These are phyloP conservation scores for Amblyjoppa fuscipennis DNA, from an alignment of 2,888 invertebrate genomes.

Conservation along the genomic window DNA sequence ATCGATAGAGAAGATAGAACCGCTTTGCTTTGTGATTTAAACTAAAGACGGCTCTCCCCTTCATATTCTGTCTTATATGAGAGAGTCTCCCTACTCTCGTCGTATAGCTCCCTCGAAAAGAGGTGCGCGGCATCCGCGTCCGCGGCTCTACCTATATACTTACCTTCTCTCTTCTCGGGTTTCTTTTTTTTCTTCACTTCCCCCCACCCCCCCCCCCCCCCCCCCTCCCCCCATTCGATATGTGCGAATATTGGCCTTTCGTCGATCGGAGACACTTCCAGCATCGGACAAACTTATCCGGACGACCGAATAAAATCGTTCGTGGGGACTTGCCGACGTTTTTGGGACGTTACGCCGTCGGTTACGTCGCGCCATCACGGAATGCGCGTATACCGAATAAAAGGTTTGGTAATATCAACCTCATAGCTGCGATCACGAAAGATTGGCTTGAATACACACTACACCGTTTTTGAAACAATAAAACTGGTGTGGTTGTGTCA, in stretches of 20 bases:
- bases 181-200: conserved; percentile 53
- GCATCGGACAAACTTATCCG: background rate
- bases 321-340: conserved; percentile 32
- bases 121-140: conserved; percentile 57
- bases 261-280: conserved; percentile 28
- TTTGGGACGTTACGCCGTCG: conserved; percentile 45
- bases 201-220: background rate
- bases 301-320: conserved; percentile 19
- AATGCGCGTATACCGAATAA: background rate
- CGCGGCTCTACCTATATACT: conserved; percentile 57
- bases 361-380: conserved; percentile 57
- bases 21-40: conserved; percentile 79
- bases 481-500: too few species aligned
- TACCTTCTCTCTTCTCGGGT: conserved; percentile 62
- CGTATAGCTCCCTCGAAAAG: conserved; percentile 74
- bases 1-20: conserved; percentile 69
- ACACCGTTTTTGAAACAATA: too few species aligned
- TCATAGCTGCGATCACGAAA: too few species aligned
- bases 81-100: conserved; percentile 80
- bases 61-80: conserved; percentile 84
- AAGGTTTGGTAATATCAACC: too few species aligned
- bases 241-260: conserved; percentile 27
- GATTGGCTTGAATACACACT: too few species aligned
- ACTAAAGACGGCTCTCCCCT: conserved; percentile 82
- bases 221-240: background rate